Evolutionary conservation across 2,113 vertebrate species (phyloP), one percentile per base, ranked within the genome.

Genomic region (Astur gentilis): DNA sequence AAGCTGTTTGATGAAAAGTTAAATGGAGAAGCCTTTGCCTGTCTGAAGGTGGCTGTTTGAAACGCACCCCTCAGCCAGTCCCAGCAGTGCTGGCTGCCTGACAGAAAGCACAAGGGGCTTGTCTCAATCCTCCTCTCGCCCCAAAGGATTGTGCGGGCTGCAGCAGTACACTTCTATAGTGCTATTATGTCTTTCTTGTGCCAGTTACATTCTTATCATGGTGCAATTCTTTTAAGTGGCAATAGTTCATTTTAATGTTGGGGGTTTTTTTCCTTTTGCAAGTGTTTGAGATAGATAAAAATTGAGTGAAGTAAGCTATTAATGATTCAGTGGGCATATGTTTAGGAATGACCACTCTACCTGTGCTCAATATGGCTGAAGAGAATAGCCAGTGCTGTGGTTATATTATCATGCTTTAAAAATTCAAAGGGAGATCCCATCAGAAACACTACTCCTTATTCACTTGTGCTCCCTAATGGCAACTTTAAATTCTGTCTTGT

Each of bases 391-490:
- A 58, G 49, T 67, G n/a, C 70, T 90, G 40, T 91, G 73, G 54
- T 66, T 94, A 69, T 9, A 55, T 70, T 72, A 49, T 40, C 2
- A 2, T 62, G 32, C 32, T 85, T 87, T 82, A 66, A 95, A 90
- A 88, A 89, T 77, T 93, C 89, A 81, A 91, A 94, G 71, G 54
- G 36, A 76, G 54, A 85, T 55, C 75, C 54, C 58, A 65, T 58
- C 47, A 62, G 83, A 89, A 89, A 72, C 54, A 36, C 22, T 49
- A 92, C 87, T 89, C 45, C 93, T 95, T 95, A 89, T 96, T 97
- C 87, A 91, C 89, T 94, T 92, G 84, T 95, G 94, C 91, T 97
- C 96, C 87, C 87, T 95, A 88, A 95, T 80, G 91, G 94, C 91
- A 95, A 88, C 82, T 95, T 91, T 75, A 91, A 90, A 96, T 95